Percentiles rank a stretch among this genome's conserved stretches.
Conservation (phyloP, 2,113 vertebrate genomes). For the Rhombomys opimus region DNA sequence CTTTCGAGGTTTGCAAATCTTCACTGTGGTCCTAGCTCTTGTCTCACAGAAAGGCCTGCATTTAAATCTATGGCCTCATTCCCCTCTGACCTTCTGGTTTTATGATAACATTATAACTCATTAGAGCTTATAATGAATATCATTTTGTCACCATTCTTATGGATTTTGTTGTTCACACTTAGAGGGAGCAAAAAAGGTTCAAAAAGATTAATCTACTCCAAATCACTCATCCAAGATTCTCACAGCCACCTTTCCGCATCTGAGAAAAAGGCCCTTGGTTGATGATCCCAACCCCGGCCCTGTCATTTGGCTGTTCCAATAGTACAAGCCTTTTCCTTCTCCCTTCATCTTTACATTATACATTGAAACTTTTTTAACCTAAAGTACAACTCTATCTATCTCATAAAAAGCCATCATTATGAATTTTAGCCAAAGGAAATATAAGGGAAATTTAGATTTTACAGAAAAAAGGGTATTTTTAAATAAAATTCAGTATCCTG, state of each 20-base stretch:
- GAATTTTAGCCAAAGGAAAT: background rate
- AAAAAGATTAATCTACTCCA: background rate
- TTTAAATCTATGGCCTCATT: background rate
- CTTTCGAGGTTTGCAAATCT: conserved; percentile 46
- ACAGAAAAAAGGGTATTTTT: background rate
- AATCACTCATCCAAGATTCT: background rate
- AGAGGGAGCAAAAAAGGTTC: background rate
- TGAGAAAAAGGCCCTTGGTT: background rate
- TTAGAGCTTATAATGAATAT: conserved; percentile 27
- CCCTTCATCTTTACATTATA: background rate
- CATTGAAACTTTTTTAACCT: background rate
- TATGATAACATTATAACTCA: conserved; percentile 3
- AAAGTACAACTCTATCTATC: accelerated
- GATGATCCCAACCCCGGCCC: background rate
- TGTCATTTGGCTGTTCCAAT: background rate
- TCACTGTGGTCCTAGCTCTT: conserved; percentile 12
- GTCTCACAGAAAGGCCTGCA: background rate
- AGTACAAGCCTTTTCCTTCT: background rate
- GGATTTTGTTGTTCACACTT: background rate
- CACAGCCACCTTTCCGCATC: background rate
- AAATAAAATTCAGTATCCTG: conserved; percentile 27
- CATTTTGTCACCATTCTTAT: conserved; percentile 6
- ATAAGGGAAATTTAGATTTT: background rate
- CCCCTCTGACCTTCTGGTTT: background rate
- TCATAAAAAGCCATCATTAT: background rate